Percentiles rank a stretch among this genome's conserved stretches.
Evolutionary conservation across 2,113 vertebrate species (phyloP).

Genomic region (Rhinoptilus africanus): DNA sequence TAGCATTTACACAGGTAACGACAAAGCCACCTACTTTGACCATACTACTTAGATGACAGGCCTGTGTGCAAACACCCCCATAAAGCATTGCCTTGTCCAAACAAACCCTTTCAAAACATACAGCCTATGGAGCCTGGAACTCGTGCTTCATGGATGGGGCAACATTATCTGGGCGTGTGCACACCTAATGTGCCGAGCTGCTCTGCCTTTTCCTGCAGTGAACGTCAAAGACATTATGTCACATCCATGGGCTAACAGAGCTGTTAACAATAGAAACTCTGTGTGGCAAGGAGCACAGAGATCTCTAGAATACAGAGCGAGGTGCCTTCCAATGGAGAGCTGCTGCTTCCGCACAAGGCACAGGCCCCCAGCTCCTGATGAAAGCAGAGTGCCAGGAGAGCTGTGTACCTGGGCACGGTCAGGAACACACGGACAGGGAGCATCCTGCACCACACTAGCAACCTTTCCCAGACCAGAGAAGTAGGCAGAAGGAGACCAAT

Average conservation of each 20-base stretch:
- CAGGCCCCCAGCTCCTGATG: background rate
- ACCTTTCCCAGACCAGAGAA: background rate
- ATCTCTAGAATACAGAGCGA: background rate
- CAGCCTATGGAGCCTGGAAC: background rate
- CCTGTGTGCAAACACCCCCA: background rate
- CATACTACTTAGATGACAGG: background rate
- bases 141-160: background rate
- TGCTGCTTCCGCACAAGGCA: background rate
- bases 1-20: background rate
- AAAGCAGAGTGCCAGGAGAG: too few relatives aligned
- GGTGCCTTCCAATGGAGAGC: background rate
- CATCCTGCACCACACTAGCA: background rate
- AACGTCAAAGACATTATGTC: background rate
- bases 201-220: background rate
- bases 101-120: background rate
- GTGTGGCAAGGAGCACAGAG: background rate
- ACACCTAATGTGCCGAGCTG: background rate
- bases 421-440: background rate
- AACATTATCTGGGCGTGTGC: background rate
- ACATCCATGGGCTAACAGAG: background rate
- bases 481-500: background rate
- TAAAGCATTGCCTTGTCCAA: background rate
- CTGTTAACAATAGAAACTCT: background rate
- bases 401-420: background rate
- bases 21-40: background rate